These are phyloP conservation scores for Drosophila parthenogenetica DNA, from an alignment of 2,888 invertebrate genomes.

Conservation along the genomic window DNA sequence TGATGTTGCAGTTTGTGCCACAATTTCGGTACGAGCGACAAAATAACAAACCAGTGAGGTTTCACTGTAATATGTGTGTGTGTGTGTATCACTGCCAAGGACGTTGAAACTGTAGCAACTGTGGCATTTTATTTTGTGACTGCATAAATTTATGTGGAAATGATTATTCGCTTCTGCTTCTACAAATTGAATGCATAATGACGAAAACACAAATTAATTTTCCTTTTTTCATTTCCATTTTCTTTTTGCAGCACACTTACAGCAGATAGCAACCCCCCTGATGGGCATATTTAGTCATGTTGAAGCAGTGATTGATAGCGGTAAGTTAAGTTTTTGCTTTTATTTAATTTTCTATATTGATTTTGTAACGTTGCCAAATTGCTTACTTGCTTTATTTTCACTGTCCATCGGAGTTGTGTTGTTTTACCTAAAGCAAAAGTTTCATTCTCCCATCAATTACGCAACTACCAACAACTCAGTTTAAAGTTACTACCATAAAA, in stretches of 20 bases:
- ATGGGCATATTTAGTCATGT: conserved; percentile 7
- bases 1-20: conserved; percentile 52
- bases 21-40: conserved; percentile 29
- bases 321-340: conserved; percentile 34
- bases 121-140: conserved; percentile 8
- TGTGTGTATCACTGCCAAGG: conserved; percentile 28
- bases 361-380: conserved; percentile 14
- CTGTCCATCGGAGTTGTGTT: background rate
- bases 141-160: conserved; percentile 18
- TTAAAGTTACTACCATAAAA: conserved; percentile 6
- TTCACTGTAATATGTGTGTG: background rate
- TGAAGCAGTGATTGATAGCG: conserved; percentile 39
- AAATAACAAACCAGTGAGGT: conserved; percentile 3
- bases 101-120: conserved; percentile 11
- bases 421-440: conserved; percentile 19
- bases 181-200: conserved; percentile 17
- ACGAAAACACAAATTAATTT: conserved; percentile 12
- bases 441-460: conserved; percentile 18
- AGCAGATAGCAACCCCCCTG: background rate
- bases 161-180: conserved; percentile 12
- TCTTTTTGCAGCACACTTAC: conserved; percentile 6
- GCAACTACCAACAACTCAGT: background rate
- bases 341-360: conserved; percentile 33
- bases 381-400: background rate
- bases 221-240: conserved; percentile 7